These are phyloP conservation scores for Ischnura elegans DNA, from an alignment of 2,888 invertebrate genomes.

Conservation along the genomic window DNA sequence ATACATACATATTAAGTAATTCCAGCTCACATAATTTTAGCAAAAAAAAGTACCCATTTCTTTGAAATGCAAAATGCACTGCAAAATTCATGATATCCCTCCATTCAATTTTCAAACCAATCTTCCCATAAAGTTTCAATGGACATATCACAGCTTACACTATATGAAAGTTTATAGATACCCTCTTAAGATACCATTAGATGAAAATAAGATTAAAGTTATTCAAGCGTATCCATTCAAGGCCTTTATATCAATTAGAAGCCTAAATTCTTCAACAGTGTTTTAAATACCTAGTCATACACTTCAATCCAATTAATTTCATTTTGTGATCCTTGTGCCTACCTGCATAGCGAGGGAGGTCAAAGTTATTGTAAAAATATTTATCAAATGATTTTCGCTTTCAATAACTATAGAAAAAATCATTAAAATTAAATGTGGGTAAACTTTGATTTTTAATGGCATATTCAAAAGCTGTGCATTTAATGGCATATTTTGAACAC, in stretches of 20 bases:
- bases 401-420: not conserved
- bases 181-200: no score
- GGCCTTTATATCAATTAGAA: not conserved
- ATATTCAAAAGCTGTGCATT: not conserved
- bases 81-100: slow-evolving; percentile 1
- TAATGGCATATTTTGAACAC: not conserved
- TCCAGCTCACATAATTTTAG: not conserved
- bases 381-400: not conserved
- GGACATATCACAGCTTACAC: not conserved
- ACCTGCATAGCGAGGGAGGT: not conserved
- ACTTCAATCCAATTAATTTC: not conserved
- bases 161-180: not conserved
- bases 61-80: not conserved
- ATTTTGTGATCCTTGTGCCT: not conserved
- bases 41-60: not conserved
- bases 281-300: not conserved
- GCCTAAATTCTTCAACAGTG: not conserved
- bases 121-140: not conserved
- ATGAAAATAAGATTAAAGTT: not conserved
- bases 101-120: not conserved
- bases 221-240: not conserved
- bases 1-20: not conserved
- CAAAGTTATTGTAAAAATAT: not conserved
- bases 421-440: not conserved
- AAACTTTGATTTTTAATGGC: not conserved